Evolutionary conservation across 2,113 vertebrate species (phyloP).

Genomic region (Nerophis lumbriciformis): DNA sequence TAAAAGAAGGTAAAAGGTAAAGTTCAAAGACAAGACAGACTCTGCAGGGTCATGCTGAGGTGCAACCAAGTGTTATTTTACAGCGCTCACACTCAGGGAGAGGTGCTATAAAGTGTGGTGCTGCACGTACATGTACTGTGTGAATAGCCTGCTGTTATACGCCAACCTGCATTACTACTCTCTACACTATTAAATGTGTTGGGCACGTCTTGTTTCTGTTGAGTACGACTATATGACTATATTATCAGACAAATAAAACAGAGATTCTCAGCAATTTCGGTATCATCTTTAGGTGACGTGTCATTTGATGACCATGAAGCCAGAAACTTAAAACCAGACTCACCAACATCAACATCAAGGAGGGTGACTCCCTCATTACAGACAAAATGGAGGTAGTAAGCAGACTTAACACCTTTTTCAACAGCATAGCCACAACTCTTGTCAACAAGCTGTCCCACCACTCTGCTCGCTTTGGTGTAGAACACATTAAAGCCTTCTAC

Average conservation of each 20-base stretch:
- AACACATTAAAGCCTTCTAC: too few relatives aligned
- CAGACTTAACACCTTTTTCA: too few relatives aligned
- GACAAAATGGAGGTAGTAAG: too few relatives aligned
- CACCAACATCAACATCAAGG: too few relatives aligned
- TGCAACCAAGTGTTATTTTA: constrained; percentile 51
- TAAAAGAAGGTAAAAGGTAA: not conserved
- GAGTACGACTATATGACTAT: not conserved
- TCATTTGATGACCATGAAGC: too few relatives aligned
- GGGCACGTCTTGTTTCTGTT: not conserved
- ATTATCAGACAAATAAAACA: not conserved
- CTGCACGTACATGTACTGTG: not conserved
- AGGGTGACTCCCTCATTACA: too few relatives aligned
- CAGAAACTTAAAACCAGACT: too few relatives aligned
- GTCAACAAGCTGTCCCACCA: too few relatives aligned
- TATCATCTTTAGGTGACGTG: too few relatives aligned
- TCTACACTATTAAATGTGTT: constrained; percentile 3
- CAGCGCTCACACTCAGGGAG: constrained; percentile 38
- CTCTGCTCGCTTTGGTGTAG: too few relatives aligned
- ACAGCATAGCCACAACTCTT: too few relatives aligned
- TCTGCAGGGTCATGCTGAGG: constrained; percentile 18
- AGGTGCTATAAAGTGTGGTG: constrained; percentile 37
- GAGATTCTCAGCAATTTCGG: not conserved
- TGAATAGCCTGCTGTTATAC: constrained; percentile 15
- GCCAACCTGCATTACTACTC: constrained; percentile 18
- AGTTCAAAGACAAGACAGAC: constrained; percentile 14